phyloP scores from a whole-genome alignment of 1,140 invertebrate species.

The Drosophila pallidifrons region DNA sequence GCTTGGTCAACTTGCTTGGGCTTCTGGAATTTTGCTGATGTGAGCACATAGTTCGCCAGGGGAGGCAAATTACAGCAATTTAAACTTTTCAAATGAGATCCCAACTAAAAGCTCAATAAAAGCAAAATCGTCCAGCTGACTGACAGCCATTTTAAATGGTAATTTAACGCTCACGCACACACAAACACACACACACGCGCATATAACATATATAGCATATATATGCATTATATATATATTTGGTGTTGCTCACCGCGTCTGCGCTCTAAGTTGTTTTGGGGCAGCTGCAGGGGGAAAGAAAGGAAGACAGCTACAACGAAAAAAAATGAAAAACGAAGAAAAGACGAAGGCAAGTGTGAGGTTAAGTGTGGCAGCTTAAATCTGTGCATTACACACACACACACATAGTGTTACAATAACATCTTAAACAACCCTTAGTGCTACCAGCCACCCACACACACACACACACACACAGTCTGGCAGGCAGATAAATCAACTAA shows the following conservation, averaged over 20 bases:
- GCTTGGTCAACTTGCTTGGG: neutral
- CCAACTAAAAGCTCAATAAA: slow-evolving; percentile 83
- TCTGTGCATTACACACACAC: slow-evolving; percentile 53
- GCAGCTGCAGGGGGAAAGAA: neutral
- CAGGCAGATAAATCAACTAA: slow-evolving; percentile 62
- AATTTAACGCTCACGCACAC: slow-evolving; percentile 65
- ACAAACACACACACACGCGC: neutral
- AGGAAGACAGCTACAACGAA: slow-evolving; percentile 15
- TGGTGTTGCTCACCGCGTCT: slow-evolving; percentile 65
- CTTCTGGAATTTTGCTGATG: slow-evolving; percentile 34
- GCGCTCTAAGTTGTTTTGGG: slow-evolving; percentile 57
- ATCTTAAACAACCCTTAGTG: slow-evolving; percentile 65
- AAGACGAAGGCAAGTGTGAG: slow-evolving; percentile 75
- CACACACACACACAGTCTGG: slow-evolving; percentile 27
- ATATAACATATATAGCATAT: neutral
- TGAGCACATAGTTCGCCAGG: slow-evolving; percentile 13
- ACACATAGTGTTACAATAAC: slow-evolving; percentile 23
- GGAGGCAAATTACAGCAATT: slow-evolving; percentile 71
- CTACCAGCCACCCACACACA: slow-evolving; percentile 36
- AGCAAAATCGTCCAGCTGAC: slow-evolving; percentile 74
- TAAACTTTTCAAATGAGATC: slow-evolving; percentile 80
- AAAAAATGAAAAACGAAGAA: slow-evolving; percentile 14
- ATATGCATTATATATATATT: neutral
- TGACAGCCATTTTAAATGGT: slow-evolving; percentile 84
- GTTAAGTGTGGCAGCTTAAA: slow-evolving; percentile 82